Conservation (phyloP, 2,113 vertebrate genomes). For the Silurus asotus region DNA sequence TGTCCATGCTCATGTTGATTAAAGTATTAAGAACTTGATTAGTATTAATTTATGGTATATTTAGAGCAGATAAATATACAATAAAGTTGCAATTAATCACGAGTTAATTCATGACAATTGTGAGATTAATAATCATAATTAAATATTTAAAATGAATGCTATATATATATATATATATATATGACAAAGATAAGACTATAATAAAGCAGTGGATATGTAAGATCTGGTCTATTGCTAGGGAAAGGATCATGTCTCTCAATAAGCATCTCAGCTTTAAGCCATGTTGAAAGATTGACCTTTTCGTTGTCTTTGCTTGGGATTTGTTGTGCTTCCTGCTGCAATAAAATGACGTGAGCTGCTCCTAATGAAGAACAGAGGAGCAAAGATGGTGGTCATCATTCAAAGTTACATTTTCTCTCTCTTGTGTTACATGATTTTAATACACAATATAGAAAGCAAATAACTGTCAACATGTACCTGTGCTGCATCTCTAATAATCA, state of each 20-base stretch:
- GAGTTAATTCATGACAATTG: too few relatives aligned
- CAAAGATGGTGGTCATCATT: neutral
- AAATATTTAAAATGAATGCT: too few relatives aligned
- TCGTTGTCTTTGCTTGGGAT: neutral
- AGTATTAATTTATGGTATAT: too few relatives aligned
- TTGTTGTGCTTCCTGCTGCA: conserved; percentile 1
- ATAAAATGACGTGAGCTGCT: conserved; percentile 5
- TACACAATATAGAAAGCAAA: too few relatives aligned
- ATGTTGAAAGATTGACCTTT: conserved; percentile 10
- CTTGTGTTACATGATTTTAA: neutral
- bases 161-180: too few relatives aligned
- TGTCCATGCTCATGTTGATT: too few relatives aligned
- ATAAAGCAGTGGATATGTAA: neutral
- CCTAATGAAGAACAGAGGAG: neutral
- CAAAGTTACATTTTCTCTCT: neutral
- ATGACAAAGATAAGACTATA: neutral
- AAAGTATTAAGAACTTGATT: too few relatives aligned
- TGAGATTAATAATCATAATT: too few relatives aligned
- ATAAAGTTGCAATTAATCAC: too few relatives aligned
- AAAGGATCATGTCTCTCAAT: neutral
- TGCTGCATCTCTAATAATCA: too few relatives aligned
- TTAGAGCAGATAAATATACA: too few relatives aligned
- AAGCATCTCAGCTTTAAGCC: neutral
- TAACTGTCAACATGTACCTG: too few relatives aligned
- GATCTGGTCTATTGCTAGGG: neutral